Percentiles rank a stretch among this genome's conserved stretches.
These are phyloP conservation scores for Conus betulinus DNA, from an alignment of 1,140 invertebrate genomes.

Conservation along the genomic window DNA sequence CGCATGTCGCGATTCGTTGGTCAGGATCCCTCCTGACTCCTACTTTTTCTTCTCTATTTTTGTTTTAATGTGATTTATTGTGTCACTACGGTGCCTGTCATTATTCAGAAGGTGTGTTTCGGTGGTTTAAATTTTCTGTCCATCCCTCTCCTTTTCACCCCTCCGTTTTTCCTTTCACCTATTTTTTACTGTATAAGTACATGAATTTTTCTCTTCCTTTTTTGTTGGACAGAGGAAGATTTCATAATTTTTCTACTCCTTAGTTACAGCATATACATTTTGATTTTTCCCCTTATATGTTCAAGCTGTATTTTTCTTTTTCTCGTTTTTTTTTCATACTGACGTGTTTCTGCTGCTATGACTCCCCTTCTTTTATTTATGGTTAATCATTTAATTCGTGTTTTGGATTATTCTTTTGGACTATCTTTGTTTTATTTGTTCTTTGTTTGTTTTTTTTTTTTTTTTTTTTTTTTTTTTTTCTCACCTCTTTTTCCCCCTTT, in stretches of 20 bases:
- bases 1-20: too few relatives aligned
- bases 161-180: not conserved
- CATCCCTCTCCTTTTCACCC: not conserved
- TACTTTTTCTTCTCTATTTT: not conserved
- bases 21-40: not conserved
- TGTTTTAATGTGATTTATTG: not conserved
- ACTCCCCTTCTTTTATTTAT: too few relatives aligned
- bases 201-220: conserved; percentile 3
- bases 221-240: too few relatives aligned
- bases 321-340: too few relatives aligned
- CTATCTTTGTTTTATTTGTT: too few relatives aligned
- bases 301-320: not conserved
- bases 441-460: too few relatives aligned
- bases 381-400: too few relatives aligned
- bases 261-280: too few relatives aligned
- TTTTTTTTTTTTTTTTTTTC: too few relatives aligned
- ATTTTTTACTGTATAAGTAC: not conserved
- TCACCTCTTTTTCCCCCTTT: not conserved
- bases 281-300: not conserved
- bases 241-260: too few relatives aligned
- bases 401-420: too few relatives aligned
- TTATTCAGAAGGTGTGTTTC: not conserved
- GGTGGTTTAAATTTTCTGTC: not conserved
- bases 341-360: too few relatives aligned
- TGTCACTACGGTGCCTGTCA: not conserved